Evolutionary conservation across 2,797 vertebrate genomes (phyloP), one percentile per base, ranked within the genome.

Genomic region (Phoxinus dragarum): DNA sequence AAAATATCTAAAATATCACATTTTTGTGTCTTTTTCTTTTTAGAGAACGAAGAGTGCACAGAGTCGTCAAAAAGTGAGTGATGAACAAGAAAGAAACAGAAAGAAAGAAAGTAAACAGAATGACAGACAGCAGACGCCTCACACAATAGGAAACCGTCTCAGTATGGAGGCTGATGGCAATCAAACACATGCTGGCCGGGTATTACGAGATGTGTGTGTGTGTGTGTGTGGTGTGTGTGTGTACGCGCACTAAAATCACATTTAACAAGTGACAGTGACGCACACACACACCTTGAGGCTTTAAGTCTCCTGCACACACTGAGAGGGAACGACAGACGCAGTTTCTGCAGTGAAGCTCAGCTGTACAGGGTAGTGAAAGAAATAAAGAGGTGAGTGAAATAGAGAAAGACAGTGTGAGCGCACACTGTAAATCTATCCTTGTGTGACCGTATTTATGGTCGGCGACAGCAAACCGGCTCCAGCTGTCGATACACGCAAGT

Each of bases 101-200:
- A 74, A 84, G 82, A 61, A 81, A 89, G 84, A 54, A 77, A 47
- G 66, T 17, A 40, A 49, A 84, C 52, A 61, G 83, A 86, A 82
- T 86, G 86, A 88, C 78, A 84, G 87, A 83, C 89, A 88, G 88
- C 86, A 84, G 88, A 85, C 84, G 82, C 85, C 82, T 84, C 76
- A 84, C 81, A 82, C 83, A 88, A 77, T 38, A 88, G 86, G 88
- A 88, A 85, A 86, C 77, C 72, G 49, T 79, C 84, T 80, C 86
- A 86, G 77, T 84, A 88, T 87, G 87, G 86, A 89, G 87, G 90
- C 88, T 82, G 69, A 85, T 79, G 83, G 91, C 93, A 93, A 92
- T 93, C 93, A 93, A 92, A 94, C 93, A 92, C 92, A 91, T 93
- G 93, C 94, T 94, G 92, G 94, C 90, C 93, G 90, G 82, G 86